Conservation (phyloP, 2,888 invertebrate genomes). For the Latrodectus hesperus region DNA sequence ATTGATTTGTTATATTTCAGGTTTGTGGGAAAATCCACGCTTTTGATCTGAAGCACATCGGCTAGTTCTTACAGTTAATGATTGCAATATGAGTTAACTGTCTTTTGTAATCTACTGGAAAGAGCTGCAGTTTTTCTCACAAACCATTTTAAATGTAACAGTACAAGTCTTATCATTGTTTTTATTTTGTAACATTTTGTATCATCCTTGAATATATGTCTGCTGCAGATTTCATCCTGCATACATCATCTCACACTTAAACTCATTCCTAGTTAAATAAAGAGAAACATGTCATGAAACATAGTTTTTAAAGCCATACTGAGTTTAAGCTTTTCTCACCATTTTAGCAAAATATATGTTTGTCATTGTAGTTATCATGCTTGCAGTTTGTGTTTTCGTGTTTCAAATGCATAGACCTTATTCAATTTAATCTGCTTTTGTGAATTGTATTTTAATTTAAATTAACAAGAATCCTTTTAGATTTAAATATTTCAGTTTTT, state of each 20-base stretch:
- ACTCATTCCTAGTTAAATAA: conserved; percentile 43
- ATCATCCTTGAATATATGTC: conserved; percentile 53
- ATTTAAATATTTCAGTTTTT: neutral
- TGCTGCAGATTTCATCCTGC: conserved; percentile 25
- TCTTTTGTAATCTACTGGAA: conserved; percentile 45
- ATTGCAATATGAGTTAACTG: conserved; percentile 55
- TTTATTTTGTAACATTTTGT: conserved; percentile 50
- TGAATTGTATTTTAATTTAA: conserved; percentile 40
- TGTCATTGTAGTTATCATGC: conserved; percentile 59
- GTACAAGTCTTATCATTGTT: conserved; percentile 64
- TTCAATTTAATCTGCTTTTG: conserved; percentile 5
- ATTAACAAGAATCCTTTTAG: conserved; percentile 15
- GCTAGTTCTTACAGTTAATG: conserved; percentile 47
- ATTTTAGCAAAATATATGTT: conserved; percentile 36
- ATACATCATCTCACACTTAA: conserved; percentile 34
- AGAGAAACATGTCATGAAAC: conserved; percentile 29
- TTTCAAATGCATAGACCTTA: conserved; percentile 11
- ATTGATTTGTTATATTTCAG: conserved; percentile 17
- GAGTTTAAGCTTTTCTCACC: conserved; percentile 35
- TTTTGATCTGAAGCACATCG: conserved; percentile 38
- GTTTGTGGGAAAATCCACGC: conserved; percentile 44
- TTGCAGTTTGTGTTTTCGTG: conserved; percentile 54
- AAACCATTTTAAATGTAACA: conserved; percentile 55
- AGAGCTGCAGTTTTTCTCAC: conserved; percentile 43
- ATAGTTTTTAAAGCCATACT: conserved; percentile 55